Conservation (phyloP, 2,797 vertebrate species). For the Neomorphus geoffroyi region DNA sequence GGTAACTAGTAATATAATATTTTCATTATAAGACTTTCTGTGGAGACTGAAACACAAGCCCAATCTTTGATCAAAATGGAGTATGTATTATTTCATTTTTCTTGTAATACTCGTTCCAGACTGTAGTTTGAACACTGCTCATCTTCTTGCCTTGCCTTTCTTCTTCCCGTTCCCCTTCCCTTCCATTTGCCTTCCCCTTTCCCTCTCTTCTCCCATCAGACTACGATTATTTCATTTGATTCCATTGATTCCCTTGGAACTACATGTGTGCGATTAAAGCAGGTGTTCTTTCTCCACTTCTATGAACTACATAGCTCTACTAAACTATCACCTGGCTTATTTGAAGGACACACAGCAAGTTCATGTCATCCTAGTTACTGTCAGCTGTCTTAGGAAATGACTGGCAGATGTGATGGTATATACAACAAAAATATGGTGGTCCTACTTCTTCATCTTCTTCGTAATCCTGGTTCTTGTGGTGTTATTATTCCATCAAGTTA, state of each 20-base stretch:
- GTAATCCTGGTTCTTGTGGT: neutral
- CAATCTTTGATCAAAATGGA: neutral
- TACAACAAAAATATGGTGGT: neutral
- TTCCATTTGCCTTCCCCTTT: neutral
- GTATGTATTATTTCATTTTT: neutral
- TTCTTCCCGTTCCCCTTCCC: no score
- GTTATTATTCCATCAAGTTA: neutral
- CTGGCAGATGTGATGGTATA: neutral
- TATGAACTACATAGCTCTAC: neutral
- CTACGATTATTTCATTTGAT: no score
- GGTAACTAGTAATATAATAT: neutral
- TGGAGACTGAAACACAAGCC: neutral
- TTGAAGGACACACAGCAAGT: constrained; percentile 33
- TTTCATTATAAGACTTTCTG: neutral
- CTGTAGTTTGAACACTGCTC: neutral
- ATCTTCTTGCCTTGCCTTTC: neutral
- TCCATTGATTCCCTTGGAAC: no score
- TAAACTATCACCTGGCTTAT: neutral
- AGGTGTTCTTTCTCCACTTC: neutral
- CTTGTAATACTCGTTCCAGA: neutral
- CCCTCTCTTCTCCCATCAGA: neutral
- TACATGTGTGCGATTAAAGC: neutral
- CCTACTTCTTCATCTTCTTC: neutral
- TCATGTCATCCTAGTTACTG: constrained; percentile 40
- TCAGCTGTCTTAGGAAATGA: constrained; percentile 30